Percentiles rank a stretch among this genome's conserved stretches.
Evolutionary conservation across 2,797 vertebrate species (phyloP).

Genomic region (Onychomys leucogaster): DNA sequence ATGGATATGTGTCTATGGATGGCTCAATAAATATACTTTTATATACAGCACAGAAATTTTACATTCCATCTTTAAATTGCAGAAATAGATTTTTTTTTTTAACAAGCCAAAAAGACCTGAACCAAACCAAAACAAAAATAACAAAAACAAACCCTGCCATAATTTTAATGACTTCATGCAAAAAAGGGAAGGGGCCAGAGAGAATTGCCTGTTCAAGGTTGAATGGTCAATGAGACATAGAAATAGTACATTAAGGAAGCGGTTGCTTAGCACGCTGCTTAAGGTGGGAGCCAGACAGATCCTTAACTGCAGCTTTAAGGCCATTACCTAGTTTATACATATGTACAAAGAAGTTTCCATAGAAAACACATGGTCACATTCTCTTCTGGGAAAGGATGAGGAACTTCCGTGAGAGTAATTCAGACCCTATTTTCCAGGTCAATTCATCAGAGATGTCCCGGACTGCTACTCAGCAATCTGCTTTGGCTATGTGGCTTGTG

Average conservation of each 20-base stretch:
- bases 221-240: constrained; percentile 91
- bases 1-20: constrained; percentile 96
- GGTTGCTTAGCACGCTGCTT: constrained; percentile 91
- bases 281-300: constrained; percentile 87
- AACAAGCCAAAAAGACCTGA: constrained; percentile 93
- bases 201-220: constrained; percentile 87
- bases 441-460: not conserved
- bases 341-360: constrained; percentile 78
- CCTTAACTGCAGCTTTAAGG: constrained; percentile 93
- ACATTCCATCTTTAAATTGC: constrained; percentile 94
- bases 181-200: constrained; percentile 78
- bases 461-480: not conserved
- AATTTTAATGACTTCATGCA: constrained; percentile 95
- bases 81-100: constrained; percentile 90
- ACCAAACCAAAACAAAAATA: not conserved
- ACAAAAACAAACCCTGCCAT: constrained; percentile 86
- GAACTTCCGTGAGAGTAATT: constrained; percentile 66
- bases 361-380: constrained; percentile 83
- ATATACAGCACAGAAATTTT: constrained; percentile 98
- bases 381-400: constrained; percentile 65
- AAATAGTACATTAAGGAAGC: constrained; percentile 90
- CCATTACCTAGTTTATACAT: constrained; percentile 92
- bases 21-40: constrained; percentile 99
- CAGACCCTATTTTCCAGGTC: constrained; percentile 60
- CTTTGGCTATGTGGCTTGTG: constrained; percentile 24